Conservation (phyloP, 2,797 vertebrate species). For the Typhlichthys subterraneus region DNA sequence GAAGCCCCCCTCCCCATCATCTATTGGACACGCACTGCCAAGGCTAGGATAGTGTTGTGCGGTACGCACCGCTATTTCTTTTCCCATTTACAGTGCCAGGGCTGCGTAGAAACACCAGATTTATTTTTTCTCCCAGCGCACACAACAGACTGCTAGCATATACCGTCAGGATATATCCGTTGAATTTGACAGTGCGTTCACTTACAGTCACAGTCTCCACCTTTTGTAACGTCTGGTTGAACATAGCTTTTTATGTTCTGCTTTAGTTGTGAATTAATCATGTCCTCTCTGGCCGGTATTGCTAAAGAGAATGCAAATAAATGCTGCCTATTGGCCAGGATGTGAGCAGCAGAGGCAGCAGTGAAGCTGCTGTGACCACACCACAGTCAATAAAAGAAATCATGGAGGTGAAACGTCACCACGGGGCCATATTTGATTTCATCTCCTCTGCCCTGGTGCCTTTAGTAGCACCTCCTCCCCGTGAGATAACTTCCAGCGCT, state of each 20-base stretch:
- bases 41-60: too few relatives aligned
- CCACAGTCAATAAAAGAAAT: constrained; percentile 1
- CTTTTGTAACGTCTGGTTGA: too few relatives aligned
- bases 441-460: not conserved
- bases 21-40: too few relatives aligned
- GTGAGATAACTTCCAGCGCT: constrained; percentile 17
- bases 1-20: too few relatives aligned
- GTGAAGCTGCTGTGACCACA: constrained; percentile 37
- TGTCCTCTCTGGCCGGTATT: not conserved
- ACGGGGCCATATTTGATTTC: not conserved
- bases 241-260: not conserved
- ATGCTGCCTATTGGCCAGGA: not conserved
- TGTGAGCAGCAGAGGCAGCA: constrained; percentile 13
- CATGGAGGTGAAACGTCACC: not conserved
- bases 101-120: too few relatives aligned
- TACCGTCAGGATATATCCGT: too few relatives aligned
- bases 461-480: constrained; percentile 31
- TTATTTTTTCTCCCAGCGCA: too few relatives aligned
- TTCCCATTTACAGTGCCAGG: too few relatives aligned
- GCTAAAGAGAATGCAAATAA: not conserved
- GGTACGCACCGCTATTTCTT: too few relatives aligned
- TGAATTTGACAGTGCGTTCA: too few relatives aligned
- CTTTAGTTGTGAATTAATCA: constrained; percentile 19
- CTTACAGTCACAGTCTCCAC: too few relatives aligned
- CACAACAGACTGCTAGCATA: too few relatives aligned